phyloP scores from a whole-genome alignment of 2,797 vertebrate species.

The Gadopsis bispinosus region DNA sequence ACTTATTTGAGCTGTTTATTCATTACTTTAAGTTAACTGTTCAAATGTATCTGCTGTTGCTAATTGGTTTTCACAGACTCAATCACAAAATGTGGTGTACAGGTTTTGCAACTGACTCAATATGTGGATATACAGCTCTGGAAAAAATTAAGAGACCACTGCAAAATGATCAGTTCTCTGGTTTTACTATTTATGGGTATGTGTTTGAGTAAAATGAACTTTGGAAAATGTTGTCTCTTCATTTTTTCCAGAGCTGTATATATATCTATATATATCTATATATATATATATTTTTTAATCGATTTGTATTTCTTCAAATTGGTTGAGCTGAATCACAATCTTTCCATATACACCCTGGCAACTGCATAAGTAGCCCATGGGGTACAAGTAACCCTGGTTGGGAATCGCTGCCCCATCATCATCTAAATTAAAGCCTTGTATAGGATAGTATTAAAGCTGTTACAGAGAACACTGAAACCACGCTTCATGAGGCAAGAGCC shows the following conservation, averaged over 20 bases:
- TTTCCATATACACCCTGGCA: neutral
- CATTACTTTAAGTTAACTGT: too few relatives aligned
- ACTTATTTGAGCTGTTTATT: neutral
- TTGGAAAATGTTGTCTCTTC: too few relatives aligned
- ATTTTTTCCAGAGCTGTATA: too few relatives aligned
- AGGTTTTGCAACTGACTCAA: neutral
- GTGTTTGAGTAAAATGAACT: too few relatives aligned
- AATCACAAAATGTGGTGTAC: neutral
- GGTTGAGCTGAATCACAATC: neutral
- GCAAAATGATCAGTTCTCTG: too few relatives aligned
- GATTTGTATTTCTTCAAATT: neutral
- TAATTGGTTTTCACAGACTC: neutral
- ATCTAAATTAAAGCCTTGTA: conserved; percentile 12
- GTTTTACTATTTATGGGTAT: too few relatives aligned
- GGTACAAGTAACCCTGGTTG: neutral
- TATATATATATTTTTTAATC: neutral
- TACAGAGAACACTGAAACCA: conserved; percentile 21
- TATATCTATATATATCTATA: too few relatives aligned
- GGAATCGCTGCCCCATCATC: conserved; percentile 16
- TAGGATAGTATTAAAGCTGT: conserved; percentile 7
- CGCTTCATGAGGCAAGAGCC: conserved; percentile 13
- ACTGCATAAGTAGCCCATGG: neutral
- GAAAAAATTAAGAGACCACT: too few relatives aligned
- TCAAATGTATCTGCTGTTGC: neutral
- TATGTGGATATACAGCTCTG: too few relatives aligned